These are phyloP conservation scores for Microtus oregoni DNA, from an alignment of 2,113 vertebrate genomes.

Conservation along the genomic window DNA sequence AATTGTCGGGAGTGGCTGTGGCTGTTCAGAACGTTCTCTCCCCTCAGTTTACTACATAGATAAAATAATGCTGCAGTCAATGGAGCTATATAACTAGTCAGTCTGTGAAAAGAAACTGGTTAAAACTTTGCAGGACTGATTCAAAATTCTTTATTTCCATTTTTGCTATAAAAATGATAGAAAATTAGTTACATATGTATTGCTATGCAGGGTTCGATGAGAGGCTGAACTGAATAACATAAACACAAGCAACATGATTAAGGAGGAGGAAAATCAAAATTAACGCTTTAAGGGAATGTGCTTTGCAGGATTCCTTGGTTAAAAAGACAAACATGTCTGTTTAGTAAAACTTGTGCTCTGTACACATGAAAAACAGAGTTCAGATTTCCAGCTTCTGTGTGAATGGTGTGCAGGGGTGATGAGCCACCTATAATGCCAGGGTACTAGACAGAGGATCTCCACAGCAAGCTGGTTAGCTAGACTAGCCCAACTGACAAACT, in stretches of 20 bases:
- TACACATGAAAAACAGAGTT: not conserved
- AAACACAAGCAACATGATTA: not conserved
- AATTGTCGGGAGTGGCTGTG: slow-evolving; percentile 68
- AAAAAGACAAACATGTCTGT: not conserved
- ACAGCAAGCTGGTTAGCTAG: not conserved
- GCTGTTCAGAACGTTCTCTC: slow-evolving; percentile 71
- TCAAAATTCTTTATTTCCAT: slow-evolving; percentile 9
- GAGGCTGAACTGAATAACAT: not conserved
- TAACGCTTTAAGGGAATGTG: not conserved
- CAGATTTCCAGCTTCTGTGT: not conserved
- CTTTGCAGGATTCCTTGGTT: not conserved
- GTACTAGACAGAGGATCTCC: not conserved
- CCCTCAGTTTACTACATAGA: not conserved
- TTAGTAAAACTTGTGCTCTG: not conserved
- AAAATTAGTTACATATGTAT: not conserved
- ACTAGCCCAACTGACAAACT: not conserved
- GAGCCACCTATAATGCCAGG: no score
- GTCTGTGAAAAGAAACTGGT: slow-evolving; percentile 28
- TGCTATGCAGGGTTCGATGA: not conserved
- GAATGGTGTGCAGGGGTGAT: no score
- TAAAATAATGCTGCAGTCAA: slow-evolving; percentile 73
- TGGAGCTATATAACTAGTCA: not conserved
- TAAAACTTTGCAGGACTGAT: slow-evolving; percentile 66
- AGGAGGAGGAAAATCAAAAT: not conserved
- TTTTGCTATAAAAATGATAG: not conserved